phyloP scores from a whole-genome alignment of 1,140 invertebrate genomes.

The Rhyzopertha dominica region DNA sequence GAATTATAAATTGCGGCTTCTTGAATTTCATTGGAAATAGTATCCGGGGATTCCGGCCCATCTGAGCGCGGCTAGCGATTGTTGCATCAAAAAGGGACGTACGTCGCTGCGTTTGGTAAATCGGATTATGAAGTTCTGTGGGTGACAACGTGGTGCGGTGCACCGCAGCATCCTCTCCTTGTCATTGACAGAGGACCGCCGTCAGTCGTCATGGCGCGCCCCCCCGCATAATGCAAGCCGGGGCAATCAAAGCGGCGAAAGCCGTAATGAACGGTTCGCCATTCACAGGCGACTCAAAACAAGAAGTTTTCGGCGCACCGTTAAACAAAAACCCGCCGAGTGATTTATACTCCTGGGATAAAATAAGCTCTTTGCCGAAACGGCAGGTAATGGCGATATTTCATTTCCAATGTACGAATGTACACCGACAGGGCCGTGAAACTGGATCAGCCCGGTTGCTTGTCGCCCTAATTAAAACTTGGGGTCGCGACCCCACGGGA shows the following conservation, averaged over 20 bases:
- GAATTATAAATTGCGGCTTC: too few relatives aligned
- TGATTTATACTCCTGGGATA: constrained; percentile 12
- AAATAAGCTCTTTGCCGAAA: constrained; percentile 4
- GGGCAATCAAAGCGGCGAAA: too few relatives aligned
- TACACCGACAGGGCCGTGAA: constrained; percentile 1
- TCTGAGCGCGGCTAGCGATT: too few relatives aligned
- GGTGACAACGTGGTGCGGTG: constrained; percentile 1
- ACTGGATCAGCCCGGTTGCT: neutral
- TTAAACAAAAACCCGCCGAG: constrained; percentile 3
- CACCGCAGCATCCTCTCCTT: constrained; percentile 6
- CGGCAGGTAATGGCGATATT: constrained; percentile 5
- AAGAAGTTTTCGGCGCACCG: neutral
- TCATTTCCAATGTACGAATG: constrained; percentile 4
- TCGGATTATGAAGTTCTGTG: too few relatives aligned
- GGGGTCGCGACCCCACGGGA: constrained; percentile 3
- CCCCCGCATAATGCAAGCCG: constrained; percentile 8
- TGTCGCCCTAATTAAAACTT: neutral
- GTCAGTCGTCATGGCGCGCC: too few relatives aligned
- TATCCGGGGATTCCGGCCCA: too few relatives aligned
- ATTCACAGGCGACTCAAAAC: constrained; percentile 12
- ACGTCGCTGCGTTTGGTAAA: too few relatives aligned
- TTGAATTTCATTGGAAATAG: too few relatives aligned
- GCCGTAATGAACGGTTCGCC: too few relatives aligned
- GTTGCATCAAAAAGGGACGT: too few relatives aligned
- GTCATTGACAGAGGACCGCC: constrained; percentile 7